Percentiles rank a stretch among this genome's conserved stretches.
Evolutionary conservation across 2,113 vertebrate genomes (phyloP).

Genomic region (Engystomops pustulosus): DNA sequence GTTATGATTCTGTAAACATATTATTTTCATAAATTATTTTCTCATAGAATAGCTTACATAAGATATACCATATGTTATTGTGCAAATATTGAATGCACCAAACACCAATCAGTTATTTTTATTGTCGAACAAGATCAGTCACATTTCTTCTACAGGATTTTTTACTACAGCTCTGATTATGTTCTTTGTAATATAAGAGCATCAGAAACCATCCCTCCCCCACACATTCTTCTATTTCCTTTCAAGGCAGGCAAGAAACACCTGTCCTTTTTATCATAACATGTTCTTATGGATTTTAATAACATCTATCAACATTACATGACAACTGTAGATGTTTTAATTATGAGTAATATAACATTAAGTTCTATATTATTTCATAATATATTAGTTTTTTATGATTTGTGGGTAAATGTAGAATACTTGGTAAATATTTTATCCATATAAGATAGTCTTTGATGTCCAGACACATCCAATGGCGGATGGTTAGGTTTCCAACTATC

Average conservation of each 20-base stretch:
- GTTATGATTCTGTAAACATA: too few species aligned
- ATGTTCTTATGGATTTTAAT: not conserved
- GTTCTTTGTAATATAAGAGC: not conserved
- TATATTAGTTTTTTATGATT: not conserved
- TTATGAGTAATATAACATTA: not conserved
- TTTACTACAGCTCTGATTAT: conserved; percentile 5
- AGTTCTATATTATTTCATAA: not conserved
- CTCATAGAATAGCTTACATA: not conserved
- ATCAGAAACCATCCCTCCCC: not conserved
- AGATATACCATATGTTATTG: not conserved
- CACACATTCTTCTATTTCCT: not conserved
- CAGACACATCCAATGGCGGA: not conserved
- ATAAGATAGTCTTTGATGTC: not conserved
- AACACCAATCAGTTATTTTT: not conserved
- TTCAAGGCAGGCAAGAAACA: not conserved
- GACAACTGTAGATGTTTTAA: not conserved
- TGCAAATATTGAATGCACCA: not conserved
- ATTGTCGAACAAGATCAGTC: not conserved
- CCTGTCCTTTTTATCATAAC: conserved; percentile 15
- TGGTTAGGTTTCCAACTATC: not conserved
- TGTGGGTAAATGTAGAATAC: not conserved
- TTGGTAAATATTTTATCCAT: not conserved
- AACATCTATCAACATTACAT: not conserved
- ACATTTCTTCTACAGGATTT: conserved; percentile 1
- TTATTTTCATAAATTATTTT: not conserved